Evolutionary conservation across 2,113 vertebrate genomes (phyloP).

Genomic region (Baryphthengus martii): DNA sequence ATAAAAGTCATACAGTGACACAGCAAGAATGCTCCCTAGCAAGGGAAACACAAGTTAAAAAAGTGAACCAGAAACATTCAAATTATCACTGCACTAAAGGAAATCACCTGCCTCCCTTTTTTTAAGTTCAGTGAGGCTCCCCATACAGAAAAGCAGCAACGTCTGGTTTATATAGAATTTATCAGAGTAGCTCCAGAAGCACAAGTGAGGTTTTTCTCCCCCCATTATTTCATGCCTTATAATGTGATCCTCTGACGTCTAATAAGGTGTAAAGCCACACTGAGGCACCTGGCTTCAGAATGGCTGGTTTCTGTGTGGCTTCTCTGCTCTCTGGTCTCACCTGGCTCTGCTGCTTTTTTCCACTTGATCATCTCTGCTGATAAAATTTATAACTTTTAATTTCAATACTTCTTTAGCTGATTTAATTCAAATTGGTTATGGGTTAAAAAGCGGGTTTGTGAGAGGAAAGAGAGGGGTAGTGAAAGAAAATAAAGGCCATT

Average conservation of each 20-base stretch:
- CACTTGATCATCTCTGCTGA: neutral
- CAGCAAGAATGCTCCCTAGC: neutral
- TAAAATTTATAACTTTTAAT: neutral
- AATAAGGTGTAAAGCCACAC: neutral
- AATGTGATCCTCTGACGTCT: neutral
- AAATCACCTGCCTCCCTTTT: neutral
- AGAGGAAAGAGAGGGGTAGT: neutral
- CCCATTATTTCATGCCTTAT: neutral
- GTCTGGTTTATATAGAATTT: neutral
- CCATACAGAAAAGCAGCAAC: neutral
- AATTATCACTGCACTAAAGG: neutral
- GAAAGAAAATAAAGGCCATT: neutral
- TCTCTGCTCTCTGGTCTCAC: neutral
- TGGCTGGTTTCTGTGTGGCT: neutral
- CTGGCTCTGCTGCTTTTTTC: no score
- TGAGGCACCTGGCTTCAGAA: neutral
- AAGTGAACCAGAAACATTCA: neutral
- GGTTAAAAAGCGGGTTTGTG: neutral
- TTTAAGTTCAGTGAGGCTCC: neutral
- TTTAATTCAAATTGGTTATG: neutral
- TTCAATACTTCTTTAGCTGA: neutral
- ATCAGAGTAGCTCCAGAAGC: neutral
- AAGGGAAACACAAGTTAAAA: neutral
- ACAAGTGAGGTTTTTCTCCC: rapidly evolving
- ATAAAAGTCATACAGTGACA: neutral